Conservation (phyloP, 37 sponge, comb jelly and placozoan species). For the Eunapius fragilis region DNA sequence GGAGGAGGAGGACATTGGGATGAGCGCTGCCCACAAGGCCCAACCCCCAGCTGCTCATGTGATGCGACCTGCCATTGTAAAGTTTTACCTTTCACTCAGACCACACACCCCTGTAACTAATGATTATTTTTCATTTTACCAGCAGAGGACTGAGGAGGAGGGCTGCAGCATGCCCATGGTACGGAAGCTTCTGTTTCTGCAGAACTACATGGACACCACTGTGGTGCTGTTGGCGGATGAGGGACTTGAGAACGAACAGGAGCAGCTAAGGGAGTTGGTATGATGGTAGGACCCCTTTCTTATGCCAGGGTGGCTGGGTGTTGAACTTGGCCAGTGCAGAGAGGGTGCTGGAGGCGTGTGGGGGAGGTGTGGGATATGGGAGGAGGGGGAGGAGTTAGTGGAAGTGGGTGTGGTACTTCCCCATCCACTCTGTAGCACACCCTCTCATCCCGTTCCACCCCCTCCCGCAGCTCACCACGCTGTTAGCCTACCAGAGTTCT, state of each 20-base stretch:
- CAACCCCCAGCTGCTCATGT: not conserved
- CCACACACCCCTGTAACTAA: too few relatives aligned
- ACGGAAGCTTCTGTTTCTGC: constrained; percentile 47
- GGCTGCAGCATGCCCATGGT: constrained; percentile 10
- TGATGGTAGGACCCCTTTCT: not conserved
- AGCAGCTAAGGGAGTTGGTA: constrained; percentile 41
- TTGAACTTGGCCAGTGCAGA: too few relatives aligned
- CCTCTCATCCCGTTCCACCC: not conserved
- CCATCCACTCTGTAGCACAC: too few relatives aligned
- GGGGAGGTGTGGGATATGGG: too few relatives aligned
- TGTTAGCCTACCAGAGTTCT: constrained; percentile 36
- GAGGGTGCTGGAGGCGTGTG: too few relatives aligned
- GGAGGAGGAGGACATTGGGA: not conserved
- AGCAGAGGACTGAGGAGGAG: not conserved
- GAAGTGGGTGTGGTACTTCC: too few relatives aligned
- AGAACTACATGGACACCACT: constrained; percentile 56
- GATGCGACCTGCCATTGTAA: not conserved
- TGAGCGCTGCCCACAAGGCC: not conserved
- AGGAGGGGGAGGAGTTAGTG: too few relatives aligned
- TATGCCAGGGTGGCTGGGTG: too few relatives aligned
- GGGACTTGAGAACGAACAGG: constrained; percentile 41
- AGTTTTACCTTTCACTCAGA: too few relatives aligned
- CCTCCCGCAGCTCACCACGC: not conserved
- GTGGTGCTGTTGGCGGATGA: constrained; percentile 46
- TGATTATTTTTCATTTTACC: not conserved